Conservation (phyloP, 2,797 vertebrate genomes). For the Prunella strophiata region DNA sequence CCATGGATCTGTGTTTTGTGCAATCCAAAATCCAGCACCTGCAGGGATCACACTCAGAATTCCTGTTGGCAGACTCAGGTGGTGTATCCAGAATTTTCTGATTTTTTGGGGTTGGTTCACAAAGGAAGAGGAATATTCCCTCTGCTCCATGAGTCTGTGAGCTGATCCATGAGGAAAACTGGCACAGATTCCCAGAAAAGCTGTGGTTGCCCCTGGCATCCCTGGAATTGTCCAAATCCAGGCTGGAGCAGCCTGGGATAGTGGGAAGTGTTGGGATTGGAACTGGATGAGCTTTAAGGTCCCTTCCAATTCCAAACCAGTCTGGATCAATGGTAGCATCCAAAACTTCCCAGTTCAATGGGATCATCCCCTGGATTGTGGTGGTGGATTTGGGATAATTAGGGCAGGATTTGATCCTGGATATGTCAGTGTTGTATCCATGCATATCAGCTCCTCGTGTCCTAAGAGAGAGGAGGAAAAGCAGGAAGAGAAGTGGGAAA, state of each 20-base stretch:
- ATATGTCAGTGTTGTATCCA: rapidly evolving
- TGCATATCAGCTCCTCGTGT: neutral
- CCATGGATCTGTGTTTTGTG: rapidly evolving
- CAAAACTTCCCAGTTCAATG: neutral
- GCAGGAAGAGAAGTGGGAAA: neutral
- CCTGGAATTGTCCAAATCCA: neutral
- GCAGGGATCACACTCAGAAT: neutral
- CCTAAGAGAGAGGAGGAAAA: neutral
- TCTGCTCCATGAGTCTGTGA: neutral
- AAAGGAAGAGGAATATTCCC: neutral
- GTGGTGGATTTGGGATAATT: neutral
- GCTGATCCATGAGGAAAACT: neutral
- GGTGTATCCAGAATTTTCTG: neutral
- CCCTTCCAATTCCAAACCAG: neutral
- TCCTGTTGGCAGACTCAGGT: neutral
- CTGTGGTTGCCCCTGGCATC: neutral
- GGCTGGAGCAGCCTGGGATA: neutral
- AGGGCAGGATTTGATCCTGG: neutral
- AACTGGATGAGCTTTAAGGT: neutral
- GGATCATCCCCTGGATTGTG: neutral
- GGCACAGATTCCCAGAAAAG: neutral
- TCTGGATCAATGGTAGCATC: neutral
- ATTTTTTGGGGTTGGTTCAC: neutral
- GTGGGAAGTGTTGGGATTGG: neutral
- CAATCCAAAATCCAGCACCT: neutral